Base-by-base conservation (phyloP, 2,888 invertebrate species). In the Apamea crenata region DNA sequence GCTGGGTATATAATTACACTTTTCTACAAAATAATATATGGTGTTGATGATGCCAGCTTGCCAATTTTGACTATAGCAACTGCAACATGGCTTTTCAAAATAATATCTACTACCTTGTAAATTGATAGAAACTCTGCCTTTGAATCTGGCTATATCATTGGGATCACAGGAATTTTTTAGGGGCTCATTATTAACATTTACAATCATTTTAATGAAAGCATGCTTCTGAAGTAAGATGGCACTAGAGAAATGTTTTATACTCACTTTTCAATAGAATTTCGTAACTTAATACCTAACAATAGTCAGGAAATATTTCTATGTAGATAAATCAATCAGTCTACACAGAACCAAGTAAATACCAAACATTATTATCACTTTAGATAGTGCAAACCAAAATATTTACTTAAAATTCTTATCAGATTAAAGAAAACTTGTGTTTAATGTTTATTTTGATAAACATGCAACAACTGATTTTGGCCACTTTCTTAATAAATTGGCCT, bases 331-430 rank as follows among this genome's bases (percentile, higher is more conserved):
- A 72, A 71, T 65, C 75, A 72, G 50, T 67, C 18, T 67, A 36
- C n/a, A 78, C 36, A 69, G 40, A 65, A 25, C n/a, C 36, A 69
- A 73, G 50, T 78, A 85, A 21, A 74, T 63, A 56, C 50, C 66
- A 68, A 85, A 53, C 53, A 74, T 68, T 59, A 81, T 72, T 74
- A 83, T 72, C 84, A 81, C 65, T 59, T 47, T 61, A 75, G 74
- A 81, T 82, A 82, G 65, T 61, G 69, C 47, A 75, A 81, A 86
- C 71, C 80, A 81, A 72, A 86, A 85, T 87, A 87, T 84, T 81
- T 87, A 87, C 75, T 66, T 47, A 18, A 18, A n/a, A 73, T 61
- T 82, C 68, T 85, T 79, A 85, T 82, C 79, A 85, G 80, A 80
- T 74, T 72, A 50, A 59, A 68, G 56, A 80, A 75, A 81, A 73